phyloP scores from a whole-genome alignment of 2,888 invertebrate species.

The Periphyllus acericola region DNA sequence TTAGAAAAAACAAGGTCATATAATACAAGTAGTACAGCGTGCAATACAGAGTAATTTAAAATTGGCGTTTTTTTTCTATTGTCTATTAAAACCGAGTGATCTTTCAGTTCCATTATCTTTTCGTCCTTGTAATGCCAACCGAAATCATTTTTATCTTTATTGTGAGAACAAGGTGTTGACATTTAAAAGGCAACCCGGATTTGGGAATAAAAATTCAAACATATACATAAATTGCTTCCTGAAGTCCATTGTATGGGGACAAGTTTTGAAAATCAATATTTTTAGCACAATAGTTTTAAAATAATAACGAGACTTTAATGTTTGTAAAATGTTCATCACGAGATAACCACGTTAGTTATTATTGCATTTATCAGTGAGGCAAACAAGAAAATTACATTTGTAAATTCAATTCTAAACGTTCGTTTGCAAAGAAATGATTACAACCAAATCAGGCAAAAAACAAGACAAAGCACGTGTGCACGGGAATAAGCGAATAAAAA shows the following conservation, averaged over 20 bases:
- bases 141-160: conserved; percentile 5
- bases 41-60: conserved; percentile 31
- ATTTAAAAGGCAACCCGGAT: conserved; percentile 9
- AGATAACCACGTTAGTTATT: too few relatives aligned
- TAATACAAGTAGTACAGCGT: background rate
- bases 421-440: background rate
- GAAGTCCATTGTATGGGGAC: background rate
- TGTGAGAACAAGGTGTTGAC: background rate
- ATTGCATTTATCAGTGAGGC: background rate
- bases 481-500: background rate
- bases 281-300: background rate
- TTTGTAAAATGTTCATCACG: too few relatives aligned
- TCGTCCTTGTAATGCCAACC: conserved; percentile 20
- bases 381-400: background rate
- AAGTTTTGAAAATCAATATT: background rate
- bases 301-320: too few relatives aligned
- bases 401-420: background rate
- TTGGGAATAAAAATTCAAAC: background rate
- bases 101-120: background rate
- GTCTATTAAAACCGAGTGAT: background rate
- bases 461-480: background rate
- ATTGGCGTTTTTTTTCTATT: conserved; percentile 1
- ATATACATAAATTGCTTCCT: background rate
- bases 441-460: background rate
- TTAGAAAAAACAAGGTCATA: conserved; percentile 13